Evolutionary conservation across 2,888 invertebrate species (phyloP).

Genomic region (Drosophila anceps): DNA sequence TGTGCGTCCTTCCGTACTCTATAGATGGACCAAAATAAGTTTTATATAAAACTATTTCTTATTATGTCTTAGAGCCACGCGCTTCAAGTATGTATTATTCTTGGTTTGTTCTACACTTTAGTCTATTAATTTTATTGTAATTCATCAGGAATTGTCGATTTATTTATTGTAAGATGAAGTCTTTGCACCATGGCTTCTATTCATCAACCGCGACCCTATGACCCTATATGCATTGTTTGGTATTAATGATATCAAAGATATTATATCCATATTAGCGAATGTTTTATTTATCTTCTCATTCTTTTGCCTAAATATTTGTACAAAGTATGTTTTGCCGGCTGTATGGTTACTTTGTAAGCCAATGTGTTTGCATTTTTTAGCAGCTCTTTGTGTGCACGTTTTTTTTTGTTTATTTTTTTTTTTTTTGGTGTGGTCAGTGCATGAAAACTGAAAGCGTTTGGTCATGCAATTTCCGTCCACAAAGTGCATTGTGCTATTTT

Average conservation of each 20-base stretch:
- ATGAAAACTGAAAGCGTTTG: conserved; percentile 53
- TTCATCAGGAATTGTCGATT: too few species aligned
- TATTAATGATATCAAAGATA: not conserved
- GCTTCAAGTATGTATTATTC: too few species aligned
- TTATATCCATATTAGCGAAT: not conserved
- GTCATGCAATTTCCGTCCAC: conserved; percentile 61
- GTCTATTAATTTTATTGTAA: too few species aligned
- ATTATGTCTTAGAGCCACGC: too few species aligned
- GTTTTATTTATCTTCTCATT: not conserved
- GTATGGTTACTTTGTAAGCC: conserved; percentile 1
- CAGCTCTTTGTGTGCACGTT: conserved; percentile 7
- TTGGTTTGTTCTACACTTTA: too few species aligned
- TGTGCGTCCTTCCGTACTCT: too few species aligned
- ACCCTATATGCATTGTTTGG: not conserved
- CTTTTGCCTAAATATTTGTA: conserved; percentile 5
- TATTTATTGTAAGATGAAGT: too few species aligned
- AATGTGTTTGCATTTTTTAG: conserved; percentile 29
- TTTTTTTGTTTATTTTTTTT: conserved; percentile 28
- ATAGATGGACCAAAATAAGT: too few species aligned
- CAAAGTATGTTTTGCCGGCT: conserved; percentile 21
- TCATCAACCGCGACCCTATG: too few species aligned
- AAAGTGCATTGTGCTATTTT: conserved; percentile 62
- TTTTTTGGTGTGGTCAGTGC: conserved; percentile 20
- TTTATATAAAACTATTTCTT: too few species aligned
- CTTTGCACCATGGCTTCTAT: too few species aligned